Percentiles rank a stretch among this genome's conserved stretches.
phyloP scores from a whole-genome alignment of 2,113 vertebrate species.

The Meleagris gallopavo region DNA sequence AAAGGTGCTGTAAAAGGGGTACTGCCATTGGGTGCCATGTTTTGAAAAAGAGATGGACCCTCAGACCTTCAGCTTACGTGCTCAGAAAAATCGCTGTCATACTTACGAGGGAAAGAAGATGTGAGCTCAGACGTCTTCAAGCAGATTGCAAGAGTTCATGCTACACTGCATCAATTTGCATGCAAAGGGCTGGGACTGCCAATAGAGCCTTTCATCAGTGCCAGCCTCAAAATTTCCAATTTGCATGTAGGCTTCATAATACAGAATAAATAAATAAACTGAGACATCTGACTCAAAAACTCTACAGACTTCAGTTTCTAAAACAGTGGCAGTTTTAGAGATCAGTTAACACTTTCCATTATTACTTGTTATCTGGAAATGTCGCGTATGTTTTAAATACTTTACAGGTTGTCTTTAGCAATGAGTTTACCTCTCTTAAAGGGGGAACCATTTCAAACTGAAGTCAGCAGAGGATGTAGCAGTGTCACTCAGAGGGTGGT shows the following conservation, averaged over 20 bases:
- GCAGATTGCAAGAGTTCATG: not conserved
- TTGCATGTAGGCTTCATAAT: not conserved
- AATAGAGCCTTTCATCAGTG: not conserved
- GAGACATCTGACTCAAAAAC: conserved; percentile 4
- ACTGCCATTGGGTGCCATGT: conserved; percentile 16
- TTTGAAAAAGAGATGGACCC: not conserved
- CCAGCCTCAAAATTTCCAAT: not conserved
- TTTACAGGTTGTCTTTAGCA: not conserved
- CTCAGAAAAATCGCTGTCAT: not conserved
- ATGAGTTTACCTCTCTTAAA: not conserved
- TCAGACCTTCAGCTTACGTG: not conserved
- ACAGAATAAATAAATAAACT: not conserved
- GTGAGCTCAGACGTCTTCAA: not conserved
- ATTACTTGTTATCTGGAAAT: not conserved
- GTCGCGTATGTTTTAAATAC: not conserved
- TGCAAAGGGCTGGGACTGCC: not conserved
- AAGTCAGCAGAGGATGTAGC: not conserved
- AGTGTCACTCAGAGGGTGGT: not conserved
- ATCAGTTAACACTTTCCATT: not conserved
- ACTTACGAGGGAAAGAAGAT: not conserved
- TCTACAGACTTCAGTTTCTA: not conserved
- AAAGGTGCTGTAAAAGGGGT: conserved; percentile 39
- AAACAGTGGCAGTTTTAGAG: not conserved
- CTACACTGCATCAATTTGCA: fast-evolving
- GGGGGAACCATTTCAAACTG: not conserved